phyloP scores from a whole-genome alignment of 2,797 vertebrate species.

The Meda fulgida region DNA sequence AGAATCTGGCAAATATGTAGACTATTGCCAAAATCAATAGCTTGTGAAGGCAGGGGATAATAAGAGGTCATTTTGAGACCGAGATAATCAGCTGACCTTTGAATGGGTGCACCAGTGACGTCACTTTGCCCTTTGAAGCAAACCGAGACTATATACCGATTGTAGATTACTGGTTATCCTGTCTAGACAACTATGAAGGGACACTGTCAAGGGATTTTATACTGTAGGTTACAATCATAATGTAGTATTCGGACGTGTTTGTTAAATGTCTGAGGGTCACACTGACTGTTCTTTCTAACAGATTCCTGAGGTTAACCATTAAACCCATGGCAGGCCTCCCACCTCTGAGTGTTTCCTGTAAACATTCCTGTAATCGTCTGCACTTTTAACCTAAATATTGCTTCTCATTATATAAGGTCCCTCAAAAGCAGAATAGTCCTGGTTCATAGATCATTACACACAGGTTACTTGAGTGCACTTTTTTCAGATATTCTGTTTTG shows the following conservation, averaged over 20 bases:
- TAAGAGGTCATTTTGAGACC: conserved; percentile 12
- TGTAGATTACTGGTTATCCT: not conserved
- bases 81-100: conserved; percentile 10
- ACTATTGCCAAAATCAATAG: conserved; percentile 26
- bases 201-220: not conserved
- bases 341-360: conserved; percentile 25
- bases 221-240: not conserved
- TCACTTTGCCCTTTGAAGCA: not conserved
- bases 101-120: conserved; percentile 4
- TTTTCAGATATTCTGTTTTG: not conserved
- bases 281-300: conserved; percentile 25
- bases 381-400: conserved; percentile 14
- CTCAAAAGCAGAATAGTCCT: not conserved
- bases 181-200: not conserved
- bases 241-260: not conserved
- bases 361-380: conserved; percentile 35
- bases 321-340: not conserved
- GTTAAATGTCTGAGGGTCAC: conserved; percentile 24
- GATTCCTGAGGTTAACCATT: conserved; percentile 47
- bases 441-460: conserved; percentile 21
- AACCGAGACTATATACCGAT: not conserved
- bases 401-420: conserved; percentile 36
- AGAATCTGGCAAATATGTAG: not conserved
- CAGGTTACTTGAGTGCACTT: conserved; percentile 5
- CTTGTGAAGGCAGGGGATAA: conserved; percentile 13